A percentile compares a stretch with the other conserved stretches of the same genome.
Evolutionary conservation across 1,140 invertebrate genomes (phyloP).

Genomic region (Drosophila equinoxialis): DNA sequence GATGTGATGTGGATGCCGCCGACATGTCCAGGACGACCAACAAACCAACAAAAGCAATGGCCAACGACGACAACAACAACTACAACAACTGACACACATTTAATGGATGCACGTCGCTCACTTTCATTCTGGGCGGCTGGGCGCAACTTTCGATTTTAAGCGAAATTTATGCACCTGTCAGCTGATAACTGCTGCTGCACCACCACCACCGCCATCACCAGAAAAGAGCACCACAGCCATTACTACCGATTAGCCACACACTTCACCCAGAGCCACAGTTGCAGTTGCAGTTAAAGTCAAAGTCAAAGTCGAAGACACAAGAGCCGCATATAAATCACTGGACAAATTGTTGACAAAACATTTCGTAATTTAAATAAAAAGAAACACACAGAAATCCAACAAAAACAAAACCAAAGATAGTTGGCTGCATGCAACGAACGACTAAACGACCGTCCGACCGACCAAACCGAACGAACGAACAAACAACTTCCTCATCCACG

Average conservation of each 20-base stretch:
- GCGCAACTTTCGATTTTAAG: slow-evolving; percentile 76
- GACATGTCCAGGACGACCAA: slow-evolving; percentile 9
- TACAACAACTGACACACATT: slow-evolving; percentile 69
- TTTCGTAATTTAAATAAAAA: slow-evolving; percentile 80
- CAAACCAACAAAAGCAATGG: background rate
- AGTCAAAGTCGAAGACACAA: slow-evolving; percentile 13
- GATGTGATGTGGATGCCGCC: slow-evolving; percentile 12
- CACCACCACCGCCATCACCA: background rate
- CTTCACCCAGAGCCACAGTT: slow-evolving; percentile 11
- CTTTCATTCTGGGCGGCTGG: slow-evolving; percentile 67
- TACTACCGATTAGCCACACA: slow-evolving; percentile 63
- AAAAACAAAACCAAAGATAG: slow-evolving; percentile 68
- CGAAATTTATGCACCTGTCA: slow-evolving; percentile 80
- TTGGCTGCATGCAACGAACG: slow-evolving; percentile 59
- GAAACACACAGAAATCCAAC: slow-evolving; percentile 47
- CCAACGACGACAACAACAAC: slow-evolving; percentile 20
- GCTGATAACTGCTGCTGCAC: slow-evolving; percentile 52
- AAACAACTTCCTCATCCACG: slow-evolving; percentile 72
- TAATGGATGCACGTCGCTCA: slow-evolving; percentile 77
- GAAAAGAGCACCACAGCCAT: background rate
- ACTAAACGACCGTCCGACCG: slow-evolving; percentile 31
- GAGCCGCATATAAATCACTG: slow-evolving; percentile 69
- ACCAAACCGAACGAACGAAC: background rate
- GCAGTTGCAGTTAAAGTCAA: slow-evolving; percentile 24
- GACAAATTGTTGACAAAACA: slow-evolving; percentile 82